phyloP scores from a whole-genome alignment of 2,797 vertebrate species.

The Paedocypris micromegethes region DNA sequence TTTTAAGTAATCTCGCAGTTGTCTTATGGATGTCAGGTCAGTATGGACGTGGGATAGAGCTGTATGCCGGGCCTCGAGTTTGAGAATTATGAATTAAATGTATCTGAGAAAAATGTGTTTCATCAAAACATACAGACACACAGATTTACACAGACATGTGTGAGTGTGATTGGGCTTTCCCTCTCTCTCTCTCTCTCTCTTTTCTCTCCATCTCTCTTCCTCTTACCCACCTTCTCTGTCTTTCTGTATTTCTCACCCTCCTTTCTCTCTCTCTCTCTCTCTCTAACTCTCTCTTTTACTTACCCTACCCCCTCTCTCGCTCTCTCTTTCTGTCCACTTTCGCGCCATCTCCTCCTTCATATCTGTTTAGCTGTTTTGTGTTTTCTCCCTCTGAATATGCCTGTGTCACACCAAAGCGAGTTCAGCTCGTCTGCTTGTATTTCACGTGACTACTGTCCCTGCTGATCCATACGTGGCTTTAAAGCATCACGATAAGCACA shows the following conservation, averaged over 20 bases:
- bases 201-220: background rate
- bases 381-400: constrained; percentile 32
- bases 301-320: background rate
- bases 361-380: constrained; percentile 32
- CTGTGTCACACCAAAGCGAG: constrained; percentile 16
- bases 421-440: constrained; percentile 8
- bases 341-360: background rate
- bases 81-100: too few relatives aligned
- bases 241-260: background rate
- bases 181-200: background rate
- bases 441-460: constrained; percentile 17
- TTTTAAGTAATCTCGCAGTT: too few relatives aligned
- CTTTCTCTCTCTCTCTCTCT: background rate
- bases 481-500: constrained; percentile 27
- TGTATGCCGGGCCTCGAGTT: too few relatives aligned
- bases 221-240: background rate
- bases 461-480: constrained; percentile 18
- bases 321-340: background rate
- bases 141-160: too few relatives aligned
- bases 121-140: too few relatives aligned
- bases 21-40: too few relatives aligned
- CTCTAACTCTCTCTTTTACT: background rate
- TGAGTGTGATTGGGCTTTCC: background rate
- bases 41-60: too few relatives aligned
- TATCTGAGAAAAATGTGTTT: too few relatives aligned